Conservation (phyloP, 2,113 vertebrate species). For the Rhizomys pruinosus region DNA sequence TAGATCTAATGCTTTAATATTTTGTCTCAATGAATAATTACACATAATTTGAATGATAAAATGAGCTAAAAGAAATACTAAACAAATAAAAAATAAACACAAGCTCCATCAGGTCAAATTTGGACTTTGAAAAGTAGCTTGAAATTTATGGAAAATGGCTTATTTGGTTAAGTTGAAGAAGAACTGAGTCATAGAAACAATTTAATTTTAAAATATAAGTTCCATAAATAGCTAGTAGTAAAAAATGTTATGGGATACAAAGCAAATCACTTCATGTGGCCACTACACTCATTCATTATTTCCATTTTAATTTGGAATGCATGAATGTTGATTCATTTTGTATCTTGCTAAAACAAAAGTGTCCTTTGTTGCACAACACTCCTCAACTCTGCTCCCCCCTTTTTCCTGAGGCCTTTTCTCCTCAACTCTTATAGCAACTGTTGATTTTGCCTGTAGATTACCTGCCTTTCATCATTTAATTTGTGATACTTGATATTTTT, state of each 20-base stretch:
- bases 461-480: not conserved
- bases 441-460: not conserved
- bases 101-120: not conserved
- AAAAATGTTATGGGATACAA: not conserved
- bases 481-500: not conserved
- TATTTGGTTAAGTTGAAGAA: not conserved
- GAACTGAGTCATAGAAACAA: not conserved
- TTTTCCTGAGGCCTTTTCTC: not conserved
- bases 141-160: too few relatives aligned
- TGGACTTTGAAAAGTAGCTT: not conserved
- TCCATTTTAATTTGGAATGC: not conserved
- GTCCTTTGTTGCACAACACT: not conserved
- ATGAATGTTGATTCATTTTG: not conserved
- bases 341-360: not conserved
- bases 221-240: not conserved
- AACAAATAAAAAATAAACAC: not conserved
- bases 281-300: not conserved
- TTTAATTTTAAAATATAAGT: not conserved
- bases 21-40: too few relatives aligned
- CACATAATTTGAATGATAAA: conserved; percentile 5
- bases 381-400: not conserved
- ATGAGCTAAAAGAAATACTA: not conserved
- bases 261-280: not conserved
- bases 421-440: not conserved
- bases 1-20: not conserved